Evolutionary conservation across 2,888 invertebrate genomes (phyloP), one percentile per base, ranked within the genome.

Genomic region (Scotopteryx bipunctaria): DNA sequence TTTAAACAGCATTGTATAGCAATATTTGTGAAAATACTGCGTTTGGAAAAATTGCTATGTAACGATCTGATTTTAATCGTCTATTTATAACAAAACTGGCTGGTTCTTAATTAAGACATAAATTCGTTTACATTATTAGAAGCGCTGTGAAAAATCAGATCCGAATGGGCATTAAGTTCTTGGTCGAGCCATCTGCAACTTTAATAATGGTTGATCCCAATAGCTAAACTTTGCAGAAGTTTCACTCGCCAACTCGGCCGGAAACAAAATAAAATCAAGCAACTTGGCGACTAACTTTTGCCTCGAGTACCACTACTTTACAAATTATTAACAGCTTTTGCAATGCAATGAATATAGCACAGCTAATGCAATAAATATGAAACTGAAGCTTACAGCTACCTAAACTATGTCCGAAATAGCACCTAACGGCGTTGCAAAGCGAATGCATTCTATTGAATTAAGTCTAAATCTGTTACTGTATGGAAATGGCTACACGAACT

Each of bases 181-280:
- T 33, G 19, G 42, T 32, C 25, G 40, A 52, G 33, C 29, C 32
- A 25, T 46, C 31, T 27, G 55, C 76, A 86, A 86, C 73, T 86
- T 86, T 77, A 77, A 80, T 82, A 83, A 79, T 80, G 73, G 74
- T 71, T 76, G 74, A 78, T 72, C 73, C 69, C 75, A 75, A 81
- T 83, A 76, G 77, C 67, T 69, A 65, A 83, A 83, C 73, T 84
- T 81, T 63, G 53, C 59, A 60, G 59, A 15, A 38, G 46, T 42
- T 47, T 43, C 43, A 68, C 71, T 70, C 67, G 67, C 71, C 65
- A 83, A 77, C 75, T 81, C 69, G 61, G 64, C 59, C 66, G 64
- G 65, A 64, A 63, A 71, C 61, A 64, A 73, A 81, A 81, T 78
- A 77, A 78, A 78, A 77, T 73, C 71, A 71, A 69, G 64, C 52